These are phyloP conservation scores for Eciton burchellii DNA, from an alignment of 1,140 invertebrate species.

Conservation along the genomic window DNA sequence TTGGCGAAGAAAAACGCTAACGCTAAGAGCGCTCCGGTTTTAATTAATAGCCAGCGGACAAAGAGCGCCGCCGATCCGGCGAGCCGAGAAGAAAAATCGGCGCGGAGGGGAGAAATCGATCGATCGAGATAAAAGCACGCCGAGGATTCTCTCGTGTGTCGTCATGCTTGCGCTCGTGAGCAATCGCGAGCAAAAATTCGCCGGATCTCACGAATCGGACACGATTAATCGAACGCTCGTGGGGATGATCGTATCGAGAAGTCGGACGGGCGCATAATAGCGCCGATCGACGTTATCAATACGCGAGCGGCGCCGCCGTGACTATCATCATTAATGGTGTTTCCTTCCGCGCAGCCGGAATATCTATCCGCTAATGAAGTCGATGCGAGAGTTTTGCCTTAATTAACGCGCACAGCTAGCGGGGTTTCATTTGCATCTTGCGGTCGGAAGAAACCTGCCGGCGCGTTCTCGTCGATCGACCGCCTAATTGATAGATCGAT, in stretches of 20 bases:
- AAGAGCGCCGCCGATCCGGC: not conserved
- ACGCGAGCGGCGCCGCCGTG: not conserved
- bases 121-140: not conserved
- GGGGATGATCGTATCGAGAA: constrained; percentile 24
- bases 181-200: not conserved
- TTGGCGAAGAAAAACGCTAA: not conserved
- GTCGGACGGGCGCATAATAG: constrained; percentile 24
- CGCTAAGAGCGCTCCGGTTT: too few relatives aligned
- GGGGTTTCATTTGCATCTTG: constrained; percentile 54
- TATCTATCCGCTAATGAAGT: constrained; percentile 66
- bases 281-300: constrained; percentile 37
- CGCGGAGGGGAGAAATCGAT: constrained; percentile 1
- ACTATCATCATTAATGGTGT: constrained; percentile 54
- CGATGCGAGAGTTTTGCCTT: constrained; percentile 59
- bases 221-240: constrained; percentile 26
- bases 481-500: constrained; percentile 22
- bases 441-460: constrained; percentile 11
- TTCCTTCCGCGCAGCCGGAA: constrained; percentile 2
- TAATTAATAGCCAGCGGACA: not conserved
- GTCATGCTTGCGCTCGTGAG: too few relatives aligned
- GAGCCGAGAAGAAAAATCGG: not conserved
- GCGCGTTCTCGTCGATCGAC: constrained; percentile 15
- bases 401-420: constrained; percentile 61
- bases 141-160: not conserved
- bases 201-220: not conserved